phyloP scores from a whole-genome alignment of 2,113 vertebrate species.

The Heterotilapia buettikoferi region DNA sequence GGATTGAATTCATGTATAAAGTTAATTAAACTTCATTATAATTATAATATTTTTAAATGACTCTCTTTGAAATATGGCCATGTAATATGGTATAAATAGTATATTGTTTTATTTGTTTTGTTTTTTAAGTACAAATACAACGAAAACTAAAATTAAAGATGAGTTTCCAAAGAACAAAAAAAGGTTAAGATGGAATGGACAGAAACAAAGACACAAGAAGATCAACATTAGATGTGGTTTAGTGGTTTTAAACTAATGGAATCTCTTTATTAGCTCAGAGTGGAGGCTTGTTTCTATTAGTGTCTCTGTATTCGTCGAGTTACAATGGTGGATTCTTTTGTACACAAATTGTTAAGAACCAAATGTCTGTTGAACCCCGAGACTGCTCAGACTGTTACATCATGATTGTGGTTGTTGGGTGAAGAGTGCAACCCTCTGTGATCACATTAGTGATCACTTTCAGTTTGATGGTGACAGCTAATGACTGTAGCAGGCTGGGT shows the following conservation, averaged over 20 bases:
- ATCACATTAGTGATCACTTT: neutral
- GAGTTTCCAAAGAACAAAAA: neutral
- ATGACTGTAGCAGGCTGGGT: neutral
- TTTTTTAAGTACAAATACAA: neutral
- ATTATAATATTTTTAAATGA: neutral
- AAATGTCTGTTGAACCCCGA: neutral
- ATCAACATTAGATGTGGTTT: neutral
- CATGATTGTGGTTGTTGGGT: neutral
- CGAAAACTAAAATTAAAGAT: neutral
- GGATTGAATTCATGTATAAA: neutral
- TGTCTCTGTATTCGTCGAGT: neutral
- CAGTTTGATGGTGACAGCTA: neutral
- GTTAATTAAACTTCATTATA: neutral
- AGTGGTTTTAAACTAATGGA: neutral
- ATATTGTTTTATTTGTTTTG: neutral
- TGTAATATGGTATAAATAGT: neutral
- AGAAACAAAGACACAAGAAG: neutral
- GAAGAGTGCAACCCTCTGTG: neutral
- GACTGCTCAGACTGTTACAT: neutral
- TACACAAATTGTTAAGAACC: neutral
- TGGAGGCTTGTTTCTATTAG: neutral
- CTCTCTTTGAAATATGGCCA: accelerated
- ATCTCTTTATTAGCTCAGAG: neutral
- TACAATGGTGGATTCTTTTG: neutral
- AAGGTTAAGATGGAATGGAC: neutral